A percentile compares a stretch with the other conserved stretches of the same genome.
Evolutionary conservation across 2,888 invertebrate species (phyloP).

Genomic region (Pristionchus exspectatus): DNA sequence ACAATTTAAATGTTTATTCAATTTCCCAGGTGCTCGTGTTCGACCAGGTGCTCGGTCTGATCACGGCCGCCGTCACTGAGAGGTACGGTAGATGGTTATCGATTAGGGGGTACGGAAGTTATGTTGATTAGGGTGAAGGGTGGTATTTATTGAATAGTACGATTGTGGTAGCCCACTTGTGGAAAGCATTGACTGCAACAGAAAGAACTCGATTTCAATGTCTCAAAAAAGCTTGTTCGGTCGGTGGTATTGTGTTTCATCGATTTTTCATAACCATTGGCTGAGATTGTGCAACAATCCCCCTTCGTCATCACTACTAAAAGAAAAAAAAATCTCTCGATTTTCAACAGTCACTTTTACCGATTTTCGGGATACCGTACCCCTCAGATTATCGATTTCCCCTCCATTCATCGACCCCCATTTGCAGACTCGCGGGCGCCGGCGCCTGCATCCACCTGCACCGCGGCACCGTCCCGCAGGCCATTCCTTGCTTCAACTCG

Average conservation of each 20-base stretch:
- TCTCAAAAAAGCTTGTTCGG: background rate
- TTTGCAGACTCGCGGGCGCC: conserved; percentile 83
- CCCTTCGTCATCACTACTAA: background rate
- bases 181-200: too few species aligned
- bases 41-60: conserved; percentile 90
- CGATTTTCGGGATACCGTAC: background rate
- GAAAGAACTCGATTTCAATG: too few species aligned
- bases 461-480: conserved; percentile 64
- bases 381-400: too few species aligned
- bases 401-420: too few species aligned
- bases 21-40: conserved; percentile 84
- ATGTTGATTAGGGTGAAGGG: too few species aligned
- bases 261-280: background rate
- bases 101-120: conserved; percentile 20
- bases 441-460: conserved; percentile 80
- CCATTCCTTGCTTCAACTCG: conserved; percentile 67
- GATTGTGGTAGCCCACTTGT: too few species aligned
- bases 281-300: background rate
- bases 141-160: too few species aligned
- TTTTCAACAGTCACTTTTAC: background rate
- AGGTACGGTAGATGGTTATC: conserved; percentile 28
- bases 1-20: too few species aligned
- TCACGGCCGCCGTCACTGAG: conserved; percentile 83
- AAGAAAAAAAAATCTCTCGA: background rate
- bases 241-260: background rate